Percentiles rank a stretch among this genome's conserved stretches.
Evolutionary conservation across 2,113 vertebrate species (phyloP).

Genomic region (Proteles cristata): DNA sequence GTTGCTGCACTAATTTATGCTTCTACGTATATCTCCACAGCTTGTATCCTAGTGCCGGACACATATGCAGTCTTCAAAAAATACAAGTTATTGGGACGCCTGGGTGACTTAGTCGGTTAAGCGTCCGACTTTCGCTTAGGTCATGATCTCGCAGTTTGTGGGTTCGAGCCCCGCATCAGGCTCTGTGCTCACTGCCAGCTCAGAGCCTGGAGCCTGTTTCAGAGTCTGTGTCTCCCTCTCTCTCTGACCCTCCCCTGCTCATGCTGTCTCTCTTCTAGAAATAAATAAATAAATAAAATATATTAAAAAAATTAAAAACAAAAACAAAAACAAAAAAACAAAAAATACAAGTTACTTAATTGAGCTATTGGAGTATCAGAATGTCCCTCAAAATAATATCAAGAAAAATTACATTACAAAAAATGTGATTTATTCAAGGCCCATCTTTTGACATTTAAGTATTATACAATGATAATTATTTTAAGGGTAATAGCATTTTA

Average conservation of each 20-base stretch:
- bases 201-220: too few relatives aligned
- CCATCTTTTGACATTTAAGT: not conserved
- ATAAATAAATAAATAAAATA: too few relatives aligned
- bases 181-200: too few relatives aligned
- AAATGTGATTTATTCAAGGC: not conserved
- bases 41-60: not conserved
- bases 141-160: too few relatives aligned
- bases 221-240: too few relatives aligned
- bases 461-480: not conserved
- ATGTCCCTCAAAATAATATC: not conserved
- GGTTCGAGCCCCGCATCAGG: too few relatives aligned
- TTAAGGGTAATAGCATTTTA: not conserved
- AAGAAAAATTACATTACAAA: conserved; percentile 5
- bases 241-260: too few relatives aligned
- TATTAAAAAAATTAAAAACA: too few relatives aligned
- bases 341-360: not conserved
- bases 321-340: not conserved
- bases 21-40: not conserved
- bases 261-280: too few relatives aligned
- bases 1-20: not conserved
- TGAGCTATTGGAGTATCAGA: not conserved
- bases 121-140: too few relatives aligned
- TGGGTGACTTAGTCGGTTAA: too few relatives aligned
- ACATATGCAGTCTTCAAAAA: not conserved
- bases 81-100: not conserved